phyloP scores from a whole-genome alignment of 2,797 vertebrate species.

The Bradypus variegatus region DNA sequence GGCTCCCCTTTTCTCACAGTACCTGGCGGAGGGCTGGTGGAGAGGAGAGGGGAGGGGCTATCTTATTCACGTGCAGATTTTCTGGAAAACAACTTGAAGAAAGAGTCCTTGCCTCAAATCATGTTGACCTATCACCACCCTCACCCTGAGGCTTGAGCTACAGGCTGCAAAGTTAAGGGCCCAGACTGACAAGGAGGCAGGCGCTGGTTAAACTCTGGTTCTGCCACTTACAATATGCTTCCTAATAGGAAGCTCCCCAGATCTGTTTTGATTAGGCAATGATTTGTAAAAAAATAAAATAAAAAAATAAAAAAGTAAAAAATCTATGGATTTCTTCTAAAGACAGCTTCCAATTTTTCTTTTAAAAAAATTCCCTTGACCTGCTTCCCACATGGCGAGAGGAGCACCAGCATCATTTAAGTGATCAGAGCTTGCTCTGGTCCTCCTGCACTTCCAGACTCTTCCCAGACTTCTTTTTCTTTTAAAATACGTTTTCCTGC shows the following conservation, averaged over 20 bases:
- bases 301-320: not conserved
- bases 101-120: not conserved
- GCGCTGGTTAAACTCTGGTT: not conserved
- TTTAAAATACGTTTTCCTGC: not conserved
- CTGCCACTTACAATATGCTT: not conserved
- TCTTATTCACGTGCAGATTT: not conserved
- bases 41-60: not conserved
- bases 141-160: not conserved
- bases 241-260: not conserved
- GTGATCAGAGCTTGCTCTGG: not conserved
- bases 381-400: not conserved
- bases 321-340: not conserved
- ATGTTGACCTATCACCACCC: not conserved
- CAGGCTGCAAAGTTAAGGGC: not conserved
- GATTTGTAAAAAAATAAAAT: not conserved
- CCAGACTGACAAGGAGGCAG: not conserved
- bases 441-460: not conserved
- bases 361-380: not conserved
- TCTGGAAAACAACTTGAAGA: not conserved
- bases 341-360: not conserved
- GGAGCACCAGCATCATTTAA: not conserved
- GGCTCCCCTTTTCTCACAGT: not conserved
- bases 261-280: not conserved
- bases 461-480: not conserved
- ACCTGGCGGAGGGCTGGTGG: not conserved